Base-by-base conservation (phyloP, 2,888 invertebrate genomes). In the Dryococelus australis region DNA sequence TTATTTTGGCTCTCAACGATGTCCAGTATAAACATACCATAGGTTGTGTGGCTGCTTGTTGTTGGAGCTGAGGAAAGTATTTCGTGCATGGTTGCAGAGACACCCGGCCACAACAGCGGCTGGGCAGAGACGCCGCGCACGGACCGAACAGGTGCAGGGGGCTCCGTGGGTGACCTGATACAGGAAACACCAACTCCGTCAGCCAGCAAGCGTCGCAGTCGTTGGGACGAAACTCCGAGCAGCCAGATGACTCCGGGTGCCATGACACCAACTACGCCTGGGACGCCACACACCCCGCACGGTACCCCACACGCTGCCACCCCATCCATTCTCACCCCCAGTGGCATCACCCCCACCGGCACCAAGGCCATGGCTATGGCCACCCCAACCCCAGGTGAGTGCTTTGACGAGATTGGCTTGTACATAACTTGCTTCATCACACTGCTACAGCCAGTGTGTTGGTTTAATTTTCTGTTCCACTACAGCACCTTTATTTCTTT, bases 41-140 rank as follows among this genome's bases (percentile, higher is more conserved):
- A 51, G 51, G 13, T 51, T 16, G 51, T 51, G 51, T 51, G 51
- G 13, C 24, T 16, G 65, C 24, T 10, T 65, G 20, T 20, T 20
- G 10, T 65, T 10, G 10, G n/a, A 8, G 65, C n/a, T 10, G 20
- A 20, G n/a, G 65, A 10, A 35, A 35, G 4, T 35, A 4, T 35
- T 35, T 35, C 8, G 10, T 47, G 47, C 16, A 8, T n/a, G 65
- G 85, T 89, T 89, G 86, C 91, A 96, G 99, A 99, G 94, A 99
- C 99, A 0, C 99, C 99, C 0, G 99, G 98, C 0, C 98, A 99
- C 92, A 96, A 95, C 89, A 98, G 98, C 91, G 99, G 99, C 0
- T 99, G 99, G 99, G 99, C 99, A 26, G 99, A 99, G 93, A 99
- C 99, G 0, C 99, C 99, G 0, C 96, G 98, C 89, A 98, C 99